Base-by-base conservation (phyloP, 2,797 vertebrate genomes). In the Holocentrus rufus region DNA sequence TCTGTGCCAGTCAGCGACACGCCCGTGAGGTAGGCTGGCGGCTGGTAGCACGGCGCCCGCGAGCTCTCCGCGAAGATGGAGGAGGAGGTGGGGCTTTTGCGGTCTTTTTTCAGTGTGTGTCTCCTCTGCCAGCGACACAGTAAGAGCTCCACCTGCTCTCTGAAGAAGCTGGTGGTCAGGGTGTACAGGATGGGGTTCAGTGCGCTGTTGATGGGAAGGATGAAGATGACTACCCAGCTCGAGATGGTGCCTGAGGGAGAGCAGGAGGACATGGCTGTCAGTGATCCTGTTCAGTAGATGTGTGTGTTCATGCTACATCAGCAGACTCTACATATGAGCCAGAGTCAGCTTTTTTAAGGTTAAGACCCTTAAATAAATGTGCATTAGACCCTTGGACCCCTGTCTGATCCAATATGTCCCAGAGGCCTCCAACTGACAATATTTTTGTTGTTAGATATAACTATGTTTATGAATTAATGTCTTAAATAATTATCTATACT, bases 181-280 rank as follows among this genome's bases (percentile, higher is more conserved):
- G 98, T 99, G 89, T 99, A 99, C 44, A 98, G 95, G 87, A 99
- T 97, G 73, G 98, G 98, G 85, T 99, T 99, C 60, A 99, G 92
- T 77, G 98, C 97, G 6, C 97, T 98, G 79, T 99, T 99, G 90
- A 99, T 99, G 72, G 98, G 98, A 50, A 99, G 93, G 85, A 99
- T 98, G 76, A 99, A 99, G 89, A 99, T 96, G 69, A 99, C 98
- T 49, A 98, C 97, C 98, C 97, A 99, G 58, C 92, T 96, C 81
- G 92, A 94, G 78, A 95, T 91, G 20, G 91, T 94, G 10, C 89
- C 94, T 95, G 2, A 52, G 13, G 17, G 47, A 60, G 46, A 66
- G 70, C 1, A 47, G 4, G 11, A 63, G 18, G 7, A 59, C 20
- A 20, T 15, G 47, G 14, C 47, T 42, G 39, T 42, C 10, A 23